phyloP scores from a whole-genome alignment of 1,140 invertebrate species.

The Leptonema lineaticorne region DNA sequence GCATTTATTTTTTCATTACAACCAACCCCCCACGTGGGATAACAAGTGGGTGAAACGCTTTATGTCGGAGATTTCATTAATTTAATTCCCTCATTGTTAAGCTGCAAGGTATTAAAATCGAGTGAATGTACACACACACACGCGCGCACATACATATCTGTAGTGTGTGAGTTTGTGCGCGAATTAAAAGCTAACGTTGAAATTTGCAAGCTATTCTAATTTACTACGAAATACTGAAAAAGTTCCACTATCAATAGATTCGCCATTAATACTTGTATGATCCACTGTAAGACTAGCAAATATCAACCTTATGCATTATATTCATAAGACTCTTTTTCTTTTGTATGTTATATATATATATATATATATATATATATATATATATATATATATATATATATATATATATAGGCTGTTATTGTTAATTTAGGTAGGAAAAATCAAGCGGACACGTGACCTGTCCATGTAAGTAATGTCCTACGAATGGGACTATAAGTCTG shows the following conservation, averaged over 20 bases:
- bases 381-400: too few relatives aligned
- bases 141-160: too few relatives aligned
- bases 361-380: too few relatives aligned
- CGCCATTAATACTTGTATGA: neutral
- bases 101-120: neutral
- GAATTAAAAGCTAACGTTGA: too few relatives aligned
- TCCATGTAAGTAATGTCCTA: constrained; percentile 1
- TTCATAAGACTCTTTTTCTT: too few relatives aligned
- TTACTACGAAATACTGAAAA: neutral
- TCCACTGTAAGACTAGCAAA: neutral
- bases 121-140: neutral
- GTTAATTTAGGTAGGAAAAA: constrained; percentile 12
- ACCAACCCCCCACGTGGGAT: constrained; percentile 24
- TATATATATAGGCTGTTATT: too few relatives aligned
- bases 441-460: constrained; percentile 10
- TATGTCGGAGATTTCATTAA: constrained; percentile 34
- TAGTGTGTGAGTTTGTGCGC: too few relatives aligned
- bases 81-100: constrained; percentile 35
- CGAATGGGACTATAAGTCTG: constrained; percentile 2
- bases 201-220: neutral
- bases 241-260: neutral
- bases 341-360: too few relatives aligned
- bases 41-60: constrained; percentile 24
- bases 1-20: constrained; percentile 37
- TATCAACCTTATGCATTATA: neutral